phyloP scores from a whole-genome alignment of 1,140 invertebrate species.

The Steinernema feltiae region DNA sequence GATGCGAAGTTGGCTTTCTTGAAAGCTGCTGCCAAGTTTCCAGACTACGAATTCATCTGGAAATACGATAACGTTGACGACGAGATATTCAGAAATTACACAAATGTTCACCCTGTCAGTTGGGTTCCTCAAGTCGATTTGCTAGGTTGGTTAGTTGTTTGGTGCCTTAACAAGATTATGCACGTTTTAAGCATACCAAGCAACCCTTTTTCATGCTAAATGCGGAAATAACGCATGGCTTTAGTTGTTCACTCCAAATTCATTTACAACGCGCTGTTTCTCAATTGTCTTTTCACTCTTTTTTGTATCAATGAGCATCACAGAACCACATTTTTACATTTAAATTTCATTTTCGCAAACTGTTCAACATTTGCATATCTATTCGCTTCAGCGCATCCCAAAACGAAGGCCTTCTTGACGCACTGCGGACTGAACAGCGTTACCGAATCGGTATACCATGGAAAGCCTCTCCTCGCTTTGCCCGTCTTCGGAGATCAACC shows the following conservation, averaged over 20 bases:
- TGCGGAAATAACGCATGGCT: no score
- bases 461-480: constrained; percentile 66
- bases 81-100: constrained; percentile 17
- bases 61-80: constrained; percentile 37
- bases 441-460: constrained; percentile 65
- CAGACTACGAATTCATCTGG: constrained; percentile 45
- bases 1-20: constrained; percentile 32
- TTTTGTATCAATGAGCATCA: no score
- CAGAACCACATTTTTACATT: no score
- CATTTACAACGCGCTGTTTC: no score
- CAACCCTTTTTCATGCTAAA: no score
- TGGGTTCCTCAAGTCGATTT: constrained; percentile 70
- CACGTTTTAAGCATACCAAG: no score
- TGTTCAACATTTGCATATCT: no score
- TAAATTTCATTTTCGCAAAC: no score
- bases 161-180: no score
- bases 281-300: no score
- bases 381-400: constrained; percentile 67
- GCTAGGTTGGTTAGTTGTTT: constrained; percentile 60
- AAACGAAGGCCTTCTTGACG: constrained; percentile 66
- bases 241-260: no score
- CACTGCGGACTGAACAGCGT: constrained; percentile 67
- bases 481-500: constrained; percentile 67
- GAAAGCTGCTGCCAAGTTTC: constrained; percentile 35
- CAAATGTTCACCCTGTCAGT: constrained; percentile 59